Percentiles rank a stretch among this genome's conserved stretches.
Conservation (phyloP, 2,797 vertebrate genomes). For the Micrastur ruficollis region DNA sequence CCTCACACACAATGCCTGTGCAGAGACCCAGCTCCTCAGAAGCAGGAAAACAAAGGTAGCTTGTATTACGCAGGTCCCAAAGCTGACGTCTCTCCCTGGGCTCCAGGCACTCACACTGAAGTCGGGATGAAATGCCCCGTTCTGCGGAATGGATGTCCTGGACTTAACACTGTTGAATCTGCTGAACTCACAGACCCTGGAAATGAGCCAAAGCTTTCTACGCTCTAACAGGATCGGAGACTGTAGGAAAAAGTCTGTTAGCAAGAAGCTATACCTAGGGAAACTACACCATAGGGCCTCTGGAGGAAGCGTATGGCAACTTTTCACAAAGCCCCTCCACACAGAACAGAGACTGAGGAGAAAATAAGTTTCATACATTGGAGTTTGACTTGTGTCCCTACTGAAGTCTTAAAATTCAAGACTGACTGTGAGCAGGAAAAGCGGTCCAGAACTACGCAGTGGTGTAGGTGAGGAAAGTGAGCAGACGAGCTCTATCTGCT, state of each 20-base stretch:
- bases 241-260: conserved; percentile 11
- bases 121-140: conserved; percentile 5
- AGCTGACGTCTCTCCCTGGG: neutral
- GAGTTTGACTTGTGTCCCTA: neutral
- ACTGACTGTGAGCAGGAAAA: neutral
- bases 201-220: conserved; percentile 8
- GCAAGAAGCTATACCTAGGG: neutral
- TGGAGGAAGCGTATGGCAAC: neutral
- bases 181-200: conserved; percentile 31
- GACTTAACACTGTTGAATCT: neutral
- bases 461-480: neutral
- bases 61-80: neutral
- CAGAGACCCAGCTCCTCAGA: neutral
- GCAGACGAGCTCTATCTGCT: neutral
- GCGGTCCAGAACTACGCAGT: neutral
- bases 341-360: neutral
- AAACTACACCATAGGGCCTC: neutral
- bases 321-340: neutral
- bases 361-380: neutral
- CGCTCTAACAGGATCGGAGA: neutral
- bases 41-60: conserved; percentile 1
- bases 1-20: neutral
- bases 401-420: neutral
- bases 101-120: neutral
- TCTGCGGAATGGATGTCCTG: neutral